Evolutionary conservation across 2,113 vertebrate species (phyloP).

Genomic region (Cryptomyrus ogoouensis): DNA sequence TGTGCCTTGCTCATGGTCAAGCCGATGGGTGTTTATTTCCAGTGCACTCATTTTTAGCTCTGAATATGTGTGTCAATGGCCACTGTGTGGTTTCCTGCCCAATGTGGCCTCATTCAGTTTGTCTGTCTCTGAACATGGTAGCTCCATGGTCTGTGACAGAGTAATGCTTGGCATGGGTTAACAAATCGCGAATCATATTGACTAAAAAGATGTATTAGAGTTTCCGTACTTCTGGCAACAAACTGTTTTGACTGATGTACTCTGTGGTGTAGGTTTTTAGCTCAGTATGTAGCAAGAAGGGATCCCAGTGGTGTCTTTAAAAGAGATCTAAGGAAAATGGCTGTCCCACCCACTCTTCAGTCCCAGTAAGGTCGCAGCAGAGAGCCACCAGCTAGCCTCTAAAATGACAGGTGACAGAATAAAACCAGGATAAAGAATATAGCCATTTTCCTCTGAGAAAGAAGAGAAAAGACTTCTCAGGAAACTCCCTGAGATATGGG

Average conservation of each 20-base stretch:
- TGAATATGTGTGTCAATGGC: slow-evolving; percentile 9
- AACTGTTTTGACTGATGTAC: neutral
- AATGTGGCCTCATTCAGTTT: neutral
- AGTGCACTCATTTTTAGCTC: neutral
- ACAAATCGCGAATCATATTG: neutral
- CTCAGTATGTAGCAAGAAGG: neutral
- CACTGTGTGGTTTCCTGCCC: slow-evolving; percentile 3
- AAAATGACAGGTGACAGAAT: slow-evolving; percentile 12
- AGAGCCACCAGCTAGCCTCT: neutral
- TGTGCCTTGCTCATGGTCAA: neutral
- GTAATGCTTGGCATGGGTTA: neutral
- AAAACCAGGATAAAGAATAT: slow-evolving; percentile 11
- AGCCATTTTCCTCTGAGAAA: neutral
- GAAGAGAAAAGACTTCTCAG: neutral
- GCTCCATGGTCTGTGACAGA: neutral
- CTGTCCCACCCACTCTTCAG: neutral
- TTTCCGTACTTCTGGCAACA: neutral
- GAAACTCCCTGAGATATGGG: slow-evolving; percentile 5
- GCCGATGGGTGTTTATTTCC: neutral
- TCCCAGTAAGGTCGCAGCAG: neutral
- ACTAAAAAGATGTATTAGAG: neutral
- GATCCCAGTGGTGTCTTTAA: neutral
- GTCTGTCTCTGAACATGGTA: neutral
- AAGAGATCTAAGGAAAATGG: neutral
- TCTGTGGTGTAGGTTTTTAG: neutral